Conservation (phyloP, 2,888 invertebrate genomes). For the Folsomia candida region DNA sequence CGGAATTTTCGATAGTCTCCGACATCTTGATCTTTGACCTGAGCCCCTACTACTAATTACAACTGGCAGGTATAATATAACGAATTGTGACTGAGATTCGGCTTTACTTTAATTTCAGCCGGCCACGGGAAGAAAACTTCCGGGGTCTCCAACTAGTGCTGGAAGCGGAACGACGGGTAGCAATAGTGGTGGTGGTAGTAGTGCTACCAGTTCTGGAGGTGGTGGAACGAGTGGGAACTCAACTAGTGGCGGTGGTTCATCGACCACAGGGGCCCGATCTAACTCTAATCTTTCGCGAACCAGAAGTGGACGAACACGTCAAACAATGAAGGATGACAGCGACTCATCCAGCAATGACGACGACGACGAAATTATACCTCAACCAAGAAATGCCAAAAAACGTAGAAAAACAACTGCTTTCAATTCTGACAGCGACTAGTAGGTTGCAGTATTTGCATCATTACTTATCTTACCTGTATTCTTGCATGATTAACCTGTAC, state of each 20-base stretch:
- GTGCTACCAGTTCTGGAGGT: slow-evolving; percentile 5
- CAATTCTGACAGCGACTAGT: slow-evolving; percentile 88
- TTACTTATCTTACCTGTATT: too few species aligned
- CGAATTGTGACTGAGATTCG: too few species aligned
- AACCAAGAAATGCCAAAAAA: slow-evolving; percentile 82
- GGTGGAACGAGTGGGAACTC: slow-evolving; percentile 15
- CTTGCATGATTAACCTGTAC: too few species aligned
- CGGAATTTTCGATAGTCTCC: slow-evolving; percentile 31
- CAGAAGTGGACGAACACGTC: slow-evolving; percentile 48
- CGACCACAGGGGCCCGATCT: slow-evolving; percentile 12
- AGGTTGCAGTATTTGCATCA: neutral
- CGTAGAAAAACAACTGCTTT: slow-evolving; percentile 73
- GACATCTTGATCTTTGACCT: slow-evolving; percentile 11
- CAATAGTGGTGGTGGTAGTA: slow-evolving; percentile 25
- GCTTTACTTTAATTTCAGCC: too few species aligned
- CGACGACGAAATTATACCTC: slow-evolving; percentile 77
- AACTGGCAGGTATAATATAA: too few species aligned
- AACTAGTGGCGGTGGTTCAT: slow-evolving; percentile 9
- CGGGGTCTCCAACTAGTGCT: slow-evolving; percentile 13
- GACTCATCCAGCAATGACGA: slow-evolving; percentile 62
- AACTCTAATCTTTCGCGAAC: slow-evolving; percentile 34
- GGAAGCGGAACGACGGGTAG: slow-evolving; percentile 17
- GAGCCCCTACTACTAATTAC: neutral
- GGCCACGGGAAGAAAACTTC: slow-evolving; percentile 16
- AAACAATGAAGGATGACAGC: slow-evolving; percentile 50